Percentiles rank a stretch among this genome's conserved stretches.
These are phyloP conservation scores for Ochropleura leucogaster DNA, from an alignment of 2,888 invertebrate genomes.

Conservation along the genomic window DNA sequence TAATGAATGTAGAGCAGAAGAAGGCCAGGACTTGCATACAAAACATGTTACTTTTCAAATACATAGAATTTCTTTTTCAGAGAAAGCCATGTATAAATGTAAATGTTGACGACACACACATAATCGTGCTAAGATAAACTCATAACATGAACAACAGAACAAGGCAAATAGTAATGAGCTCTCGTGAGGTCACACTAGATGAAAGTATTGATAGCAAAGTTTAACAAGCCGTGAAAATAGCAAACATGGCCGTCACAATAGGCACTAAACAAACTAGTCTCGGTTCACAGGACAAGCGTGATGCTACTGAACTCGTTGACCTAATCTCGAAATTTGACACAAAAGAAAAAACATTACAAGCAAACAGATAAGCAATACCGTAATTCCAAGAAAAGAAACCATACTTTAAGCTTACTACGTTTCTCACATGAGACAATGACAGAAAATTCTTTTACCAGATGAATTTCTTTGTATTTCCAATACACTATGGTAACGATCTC, in stretches of 20 bases:
- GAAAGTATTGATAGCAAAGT: constrained; percentile 72
- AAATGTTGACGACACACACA: constrained; percentile 59
- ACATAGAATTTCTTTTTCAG: constrained; percentile 57
- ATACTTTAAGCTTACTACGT: constrained; percentile 41
- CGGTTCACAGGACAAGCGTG: constrained; percentile 46
- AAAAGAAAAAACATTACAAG: constrained; percentile 14
- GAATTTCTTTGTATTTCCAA: constrained; percentile 69
- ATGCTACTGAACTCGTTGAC: constrained; percentile 37
- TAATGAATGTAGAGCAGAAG: constrained; percentile 42
- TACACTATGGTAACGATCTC: constrained; percentile 67
- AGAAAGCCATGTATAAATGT: constrained; percentile 61
- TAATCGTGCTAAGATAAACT: constrained; percentile 64
- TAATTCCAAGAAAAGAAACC: constrained; percentile 45
- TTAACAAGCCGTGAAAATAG: constrained; percentile 65
- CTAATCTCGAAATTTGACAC: constrained; percentile 29
- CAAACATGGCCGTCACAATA: constrained; percentile 50
- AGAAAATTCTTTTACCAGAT: constrained; percentile 65
- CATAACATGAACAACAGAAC: constrained; percentile 57
- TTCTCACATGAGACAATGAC: constrained; percentile 72
- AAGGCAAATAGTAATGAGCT: constrained; percentile 64
- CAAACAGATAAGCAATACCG: constrained; percentile 25
- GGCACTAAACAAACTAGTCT: constrained; percentile 33
- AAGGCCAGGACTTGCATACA: constrained; percentile 43
- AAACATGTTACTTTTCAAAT: constrained; percentile 44
- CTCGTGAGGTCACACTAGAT: constrained; percentile 71